Conservation (phyloP, 1,140 invertebrate species). For the Hydropsyche tenuis region DNA sequence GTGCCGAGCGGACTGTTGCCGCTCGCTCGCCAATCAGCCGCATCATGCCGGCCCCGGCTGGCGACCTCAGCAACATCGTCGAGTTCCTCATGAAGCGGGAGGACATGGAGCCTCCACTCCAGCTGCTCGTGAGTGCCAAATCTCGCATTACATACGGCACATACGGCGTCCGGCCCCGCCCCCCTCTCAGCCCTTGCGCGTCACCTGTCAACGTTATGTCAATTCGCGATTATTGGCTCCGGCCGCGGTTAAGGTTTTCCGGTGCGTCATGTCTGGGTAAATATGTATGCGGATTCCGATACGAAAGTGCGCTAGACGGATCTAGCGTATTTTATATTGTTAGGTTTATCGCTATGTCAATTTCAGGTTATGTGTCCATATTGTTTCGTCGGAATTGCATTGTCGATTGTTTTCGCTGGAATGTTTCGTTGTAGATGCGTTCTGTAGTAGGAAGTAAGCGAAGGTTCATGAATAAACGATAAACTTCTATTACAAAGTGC, state of each 20-base stretch:
- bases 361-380: too few relatives aligned
- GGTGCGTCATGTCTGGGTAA: too few relatives aligned
- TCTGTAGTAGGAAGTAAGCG: too few relatives aligned
- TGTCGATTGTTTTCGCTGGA: too few relatives aligned
- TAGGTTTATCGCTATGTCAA: too few relatives aligned
- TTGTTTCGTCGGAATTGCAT: too few relatives aligned
- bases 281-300: too few relatives aligned
- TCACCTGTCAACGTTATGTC: slow-evolving; percentile 6
- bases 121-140: slow-evolving; percentile 4
- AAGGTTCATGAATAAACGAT: too few relatives aligned
- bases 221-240: not conserved
- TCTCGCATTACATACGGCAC: not conserved
- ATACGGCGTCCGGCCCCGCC: slow-evolving; percentile 36
- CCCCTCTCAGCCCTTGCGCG: slow-evolving; percentile 52
- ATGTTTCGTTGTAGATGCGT: too few relatives aligned
- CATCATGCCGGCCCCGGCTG: slow-evolving; percentile 44
- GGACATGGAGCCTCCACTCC: slow-evolving; percentile 5
- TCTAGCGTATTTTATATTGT: not conserved
- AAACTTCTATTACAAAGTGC: too few relatives aligned
- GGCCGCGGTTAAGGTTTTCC: not conserved
- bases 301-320: not conserved
- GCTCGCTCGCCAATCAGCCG: slow-evolving; percentile 35
- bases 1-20: slow-evolving; percentile 55
- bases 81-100: slow-evolving; percentile 48
- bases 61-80: slow-evolving; percentile 47